phyloP scores from a whole-genome alignment of 2,113 vertebrate species.

The Bombycilla garrulus region DNA sequence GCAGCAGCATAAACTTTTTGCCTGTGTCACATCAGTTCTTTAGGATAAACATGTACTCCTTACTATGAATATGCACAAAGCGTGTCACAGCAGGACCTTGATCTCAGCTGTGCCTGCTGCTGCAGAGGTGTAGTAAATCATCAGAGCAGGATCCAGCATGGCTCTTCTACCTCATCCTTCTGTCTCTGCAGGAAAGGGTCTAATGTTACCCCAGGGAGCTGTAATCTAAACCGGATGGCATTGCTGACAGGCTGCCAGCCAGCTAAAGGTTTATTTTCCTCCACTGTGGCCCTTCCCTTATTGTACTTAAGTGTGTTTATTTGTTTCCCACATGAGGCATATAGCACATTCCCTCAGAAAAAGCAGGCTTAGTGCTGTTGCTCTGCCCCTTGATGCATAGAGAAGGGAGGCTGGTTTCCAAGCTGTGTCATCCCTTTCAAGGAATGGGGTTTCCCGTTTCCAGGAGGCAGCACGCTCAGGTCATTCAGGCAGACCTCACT shows the following conservation, averaged over 20 bases:
- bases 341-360: background rate
- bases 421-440: background rate
- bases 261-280: conserved; percentile 23
- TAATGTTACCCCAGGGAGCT: conserved; percentile 6
- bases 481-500: background rate
- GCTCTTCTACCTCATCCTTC: background rate
- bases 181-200: background rate
- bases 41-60: background rate
- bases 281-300: background rate
- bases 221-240: conserved; percentile 38
- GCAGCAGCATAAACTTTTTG: background rate
- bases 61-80: background rate
- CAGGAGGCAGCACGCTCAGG: rapidly evolving
- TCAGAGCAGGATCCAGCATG: background rate
- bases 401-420: background rate
- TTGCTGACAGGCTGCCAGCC: conserved; percentile 10
- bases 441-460: background rate
- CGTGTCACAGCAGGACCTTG: background rate
- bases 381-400: background rate
- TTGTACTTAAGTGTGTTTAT: background rate
- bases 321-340: background rate
- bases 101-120: background rate
- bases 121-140: background rate
- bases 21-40: background rate
- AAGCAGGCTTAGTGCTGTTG: background rate